A percentile compares a stretch with the other conserved stretches of the same genome.
Evolutionary conservation across 2,888 invertebrate genomes (phyloP).

Genomic region (Drosophila flavopinicola): DNA sequence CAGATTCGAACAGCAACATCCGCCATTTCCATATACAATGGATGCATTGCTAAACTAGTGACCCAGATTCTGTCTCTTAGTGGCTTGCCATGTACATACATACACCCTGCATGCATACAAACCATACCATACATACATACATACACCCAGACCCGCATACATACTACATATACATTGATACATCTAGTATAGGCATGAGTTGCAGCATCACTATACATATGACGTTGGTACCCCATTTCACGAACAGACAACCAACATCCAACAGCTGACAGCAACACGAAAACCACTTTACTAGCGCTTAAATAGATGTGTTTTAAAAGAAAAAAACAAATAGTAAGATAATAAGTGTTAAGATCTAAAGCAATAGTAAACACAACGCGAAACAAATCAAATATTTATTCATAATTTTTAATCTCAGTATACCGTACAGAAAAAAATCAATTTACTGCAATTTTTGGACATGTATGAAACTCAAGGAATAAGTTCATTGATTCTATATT

Average conservation of each 20-base stretch:
- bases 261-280: constrained; percentile 48
- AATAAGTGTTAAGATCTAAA: constrained; percentile 74
- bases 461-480: constrained; percentile 47
- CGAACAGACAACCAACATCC: constrained; percentile 32
- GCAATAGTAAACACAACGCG: constrained; percentile 61
- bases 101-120: constrained; percentile 38
- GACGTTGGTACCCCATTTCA: constrained; percentile 49
- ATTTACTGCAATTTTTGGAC: constrained; percentile 32
- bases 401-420: constrained; percentile 69
- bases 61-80: constrained; percentile 54
- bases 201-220: constrained; percentile 64
- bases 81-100: constrained; percentile 79
- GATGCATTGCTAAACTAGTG: constrained; percentile 87
- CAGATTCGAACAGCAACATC: constrained; percentile 73
- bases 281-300: constrained; percentile 75
- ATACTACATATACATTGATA: constrained; percentile 45
- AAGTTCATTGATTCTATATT: constrained; percentile 42
- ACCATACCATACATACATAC: constrained; percentile 24
- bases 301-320: constrained; percentile 73
- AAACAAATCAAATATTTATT: constrained; percentile 74
- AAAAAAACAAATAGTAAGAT: constrained; percentile 73
- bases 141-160: constrained; percentile 25
- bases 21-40: constrained; percentile 88
- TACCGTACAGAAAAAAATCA: constrained; percentile 45
- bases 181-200: constrained; percentile 63